Percentiles rank a stretch among this genome's conserved stretches.
Conservation (phyloP, 2,888 invertebrate genomes). For the Chrysomela aeneicollis region DNA sequence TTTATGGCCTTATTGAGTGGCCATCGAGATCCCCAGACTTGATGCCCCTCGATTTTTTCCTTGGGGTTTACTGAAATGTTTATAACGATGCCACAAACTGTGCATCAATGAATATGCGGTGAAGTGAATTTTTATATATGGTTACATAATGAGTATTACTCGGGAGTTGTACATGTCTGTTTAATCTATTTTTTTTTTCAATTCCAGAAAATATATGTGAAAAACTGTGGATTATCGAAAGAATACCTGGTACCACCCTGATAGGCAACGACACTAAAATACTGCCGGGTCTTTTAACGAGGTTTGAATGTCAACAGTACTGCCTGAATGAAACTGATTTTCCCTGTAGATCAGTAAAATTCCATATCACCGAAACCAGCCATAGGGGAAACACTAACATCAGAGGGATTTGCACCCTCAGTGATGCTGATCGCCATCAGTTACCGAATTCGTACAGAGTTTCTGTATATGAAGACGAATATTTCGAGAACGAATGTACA, state of each 20-base stretch:
- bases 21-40: no score
- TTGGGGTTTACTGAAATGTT: no score
- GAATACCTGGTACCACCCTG: constrained; percentile 77
- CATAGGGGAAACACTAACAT: constrained; percentile 20
- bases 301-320: constrained; percentile 73
- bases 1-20: no score
- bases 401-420: constrained; percentile 75
- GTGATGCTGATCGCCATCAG: constrained; percentile 76
- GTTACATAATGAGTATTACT: no score
- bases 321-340: constrained; percentile 66
- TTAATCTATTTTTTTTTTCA: no score
- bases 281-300: constrained; percentile 68
- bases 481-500: constrained; percentile 84
- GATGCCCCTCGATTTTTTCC: no score
- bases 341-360: constrained; percentile 67
- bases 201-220: constrained; percentile 47
- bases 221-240: constrained; percentile 79
- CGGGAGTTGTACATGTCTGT: no score
- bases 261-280: constrained; percentile 72
- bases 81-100: no score
- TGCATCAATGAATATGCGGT: no score
- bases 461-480: constrained; percentile 78
- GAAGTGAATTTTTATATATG: no score
- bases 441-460: constrained; percentile 81
- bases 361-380: constrained; percentile 49